phyloP scores from a whole-genome alignment of 2,797 vertebrate genomes.

The Hyperoplus lanceolatus region DNA sequence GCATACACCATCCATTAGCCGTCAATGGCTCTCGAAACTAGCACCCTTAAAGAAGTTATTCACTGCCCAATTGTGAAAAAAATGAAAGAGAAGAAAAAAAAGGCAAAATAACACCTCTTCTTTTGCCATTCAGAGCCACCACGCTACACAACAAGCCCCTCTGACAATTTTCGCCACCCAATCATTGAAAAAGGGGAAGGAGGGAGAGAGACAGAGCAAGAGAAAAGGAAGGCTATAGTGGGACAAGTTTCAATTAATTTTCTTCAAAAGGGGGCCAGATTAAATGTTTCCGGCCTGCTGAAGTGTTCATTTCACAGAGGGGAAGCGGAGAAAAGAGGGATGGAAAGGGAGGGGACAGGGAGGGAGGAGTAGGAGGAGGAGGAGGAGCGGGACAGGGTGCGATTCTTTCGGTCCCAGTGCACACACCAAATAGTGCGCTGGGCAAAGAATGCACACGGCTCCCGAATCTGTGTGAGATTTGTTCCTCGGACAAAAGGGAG shows the following conservation, averaged over 20 bases:
- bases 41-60: constrained; percentile 71
- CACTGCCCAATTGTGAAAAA: constrained; percentile 50
- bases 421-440: constrained; percentile 96
- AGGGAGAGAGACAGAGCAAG: constrained; percentile 79
- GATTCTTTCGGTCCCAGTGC: constrained; percentile 96
- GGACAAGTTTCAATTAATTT: constrained; percentile 99
- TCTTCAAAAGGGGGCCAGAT: constrained; percentile 95
- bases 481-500: constrained; percentile 95
- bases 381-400: constrained; percentile 91
- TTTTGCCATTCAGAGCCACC: constrained; percentile 74
- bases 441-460: constrained; percentile 97
- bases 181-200: constrained; percentile 81
- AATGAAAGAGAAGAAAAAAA: constrained; percentile 30
- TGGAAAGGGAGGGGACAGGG: constrained; percentile 74
- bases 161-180: constrained; percentile 77
- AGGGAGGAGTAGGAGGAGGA: constrained; percentile 88
- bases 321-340: constrained; percentile 87
- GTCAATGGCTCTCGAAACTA: constrained; percentile 72
- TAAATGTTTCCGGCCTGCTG: constrained; percentile 99
- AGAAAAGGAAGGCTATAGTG: constrained; percentile 91
- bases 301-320: constrained; percentile 98
- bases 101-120: constrained; percentile 76
- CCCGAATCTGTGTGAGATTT: constrained; percentile 98
- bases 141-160: constrained; percentile 75
- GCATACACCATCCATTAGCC: constrained; percentile 66